phyloP scores from a whole-genome alignment of 2,113 vertebrate genomes.

The Meles meles region DNA sequence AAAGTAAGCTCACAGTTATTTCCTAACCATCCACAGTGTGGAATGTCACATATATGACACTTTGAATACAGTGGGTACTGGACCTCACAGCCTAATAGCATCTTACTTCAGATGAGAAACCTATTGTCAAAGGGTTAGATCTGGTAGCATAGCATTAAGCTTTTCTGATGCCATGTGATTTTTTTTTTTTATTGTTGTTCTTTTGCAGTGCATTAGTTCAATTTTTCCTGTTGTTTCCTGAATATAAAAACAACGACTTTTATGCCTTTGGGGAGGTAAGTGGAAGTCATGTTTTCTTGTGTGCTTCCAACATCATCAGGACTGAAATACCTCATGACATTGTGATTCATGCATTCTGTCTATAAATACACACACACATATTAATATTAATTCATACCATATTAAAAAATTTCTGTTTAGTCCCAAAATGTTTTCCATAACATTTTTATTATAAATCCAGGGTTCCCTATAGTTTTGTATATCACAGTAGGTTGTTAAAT shows the following conservation, averaged over 20 bases:
- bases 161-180: background rate
- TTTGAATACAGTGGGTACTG: background rate
- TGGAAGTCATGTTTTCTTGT: conserved; percentile 38
- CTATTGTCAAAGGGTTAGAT: background rate
- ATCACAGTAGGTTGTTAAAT: background rate
- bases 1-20: background rate
- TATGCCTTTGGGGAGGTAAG: conserved; percentile 89
- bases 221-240: conserved; percentile 90
- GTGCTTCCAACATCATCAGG: conserved; percentile 39
- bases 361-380: background rate
- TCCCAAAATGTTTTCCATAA: background rate
- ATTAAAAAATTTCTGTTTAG: background rate
- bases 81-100: background rate
- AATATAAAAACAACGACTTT: conserved; percentile 89
- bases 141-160: background rate
- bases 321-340: conserved; percentile 11
- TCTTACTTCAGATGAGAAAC: background rate
- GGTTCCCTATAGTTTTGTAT: background rate
- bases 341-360: background rate
- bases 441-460: background rate
- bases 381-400: background rate
- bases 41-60: background rate
- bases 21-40: background rate
- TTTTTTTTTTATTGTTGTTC: background rate
- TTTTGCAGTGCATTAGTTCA: conserved; percentile 82